Base-by-base conservation (phyloP, 2,888 invertebrate species). In the Orthosia gracilis region DNA sequence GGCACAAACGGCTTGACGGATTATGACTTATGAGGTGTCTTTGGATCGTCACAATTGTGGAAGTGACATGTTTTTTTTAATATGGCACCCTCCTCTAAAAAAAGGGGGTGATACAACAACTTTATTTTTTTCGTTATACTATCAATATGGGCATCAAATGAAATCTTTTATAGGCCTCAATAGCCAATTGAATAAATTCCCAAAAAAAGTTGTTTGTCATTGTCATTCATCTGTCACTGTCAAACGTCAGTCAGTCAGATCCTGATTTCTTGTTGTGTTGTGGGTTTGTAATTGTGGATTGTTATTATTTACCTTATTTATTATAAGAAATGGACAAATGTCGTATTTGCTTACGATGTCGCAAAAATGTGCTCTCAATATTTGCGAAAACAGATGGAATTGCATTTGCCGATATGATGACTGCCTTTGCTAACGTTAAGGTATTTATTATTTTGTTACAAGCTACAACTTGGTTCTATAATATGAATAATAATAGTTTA, bases 311-410 rank as follows among this genome's bases (percentile, higher is more conserved):
- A n/a, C n/a, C n/a, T n/a, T n/a, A n/a, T n/a, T n/a, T n/a, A n/a
- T n/a, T n/a, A n/a, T n/a, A n/a, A n/a, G n/a, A n/a, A n/a, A 92
- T 92, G 91, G 80, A 89, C 23, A 90, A 89, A 84, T 94, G 94
- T 85, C 90, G 94, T 71, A 88, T 92, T 86, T 94, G 94, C 84
- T 88, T 94, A 75, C 81, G 76, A 72, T 57, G 69, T 52, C 82
- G 87, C 58, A 92, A 89, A 78, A 91, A 85, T 62, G 50, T 90
- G 52, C 75, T 84, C 47, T 90, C 89, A 62, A 69, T 94, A 70
- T 86, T 85, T 80, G 85, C 89, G 4, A 72, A 63, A 54, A 78
- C 85, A 67, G 76, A 88, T 50, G 87, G 84, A n/a, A 82, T 86
- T 57, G 85, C 91, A 11, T 92, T 88, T 81, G 85, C 88, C 40